Base-by-base conservation (phyloP, 1,140 invertebrate species). In the Hylaeus volcanicus region DNA sequence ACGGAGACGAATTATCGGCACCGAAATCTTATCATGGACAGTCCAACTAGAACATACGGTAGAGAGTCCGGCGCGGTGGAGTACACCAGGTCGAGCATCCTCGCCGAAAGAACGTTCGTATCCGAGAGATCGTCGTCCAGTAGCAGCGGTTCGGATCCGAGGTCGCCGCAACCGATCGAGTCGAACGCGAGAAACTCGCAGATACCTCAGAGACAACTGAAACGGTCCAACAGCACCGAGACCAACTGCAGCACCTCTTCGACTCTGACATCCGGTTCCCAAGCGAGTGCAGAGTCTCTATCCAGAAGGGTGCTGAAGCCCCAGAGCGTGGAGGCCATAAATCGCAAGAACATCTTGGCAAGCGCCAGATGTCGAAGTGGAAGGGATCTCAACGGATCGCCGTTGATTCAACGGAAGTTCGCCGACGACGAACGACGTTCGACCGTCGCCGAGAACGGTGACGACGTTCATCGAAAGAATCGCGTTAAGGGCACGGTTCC, bases 281-380 rank as follows among this genome's bases (percentile, higher is more conserved):
- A 96, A 91, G 95, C 95, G 43, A 96, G 95, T 86, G 88, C 88
- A 0, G 91, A 92, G 66, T 92, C 91, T 1, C 41, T 91, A 2
- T 92, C 92, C 60, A 83, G 93, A 89, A 94, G 96, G 84, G 95
- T 97, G 74, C 93, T 97, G 41, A 97, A 97, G 91, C 94, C 96
- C 1, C 95, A 96, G 81, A 96, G 95, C 90, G 96, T 97, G 56
- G 96, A 97, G 91, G 96, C 96, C 4, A 96, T 97, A 60, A 98
- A 97, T 90, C 94, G 97, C 37, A 97, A 97, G 90, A 98, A 98
- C 91, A 97, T 98, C 71, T 92, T 98, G 45, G 96, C 97, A n/a
- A 97, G 96, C 64, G 97, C 97, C 3, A 96, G 96, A 92, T 97
- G 96, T 89, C 95, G 97, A 87, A 97, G 96, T 90, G 97, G 96